These are phyloP conservation scores for Ptychodera flava DNA, from an alignment of 35 echinoderm and acorn worm genomes.

Conservation along the genomic window DNA sequence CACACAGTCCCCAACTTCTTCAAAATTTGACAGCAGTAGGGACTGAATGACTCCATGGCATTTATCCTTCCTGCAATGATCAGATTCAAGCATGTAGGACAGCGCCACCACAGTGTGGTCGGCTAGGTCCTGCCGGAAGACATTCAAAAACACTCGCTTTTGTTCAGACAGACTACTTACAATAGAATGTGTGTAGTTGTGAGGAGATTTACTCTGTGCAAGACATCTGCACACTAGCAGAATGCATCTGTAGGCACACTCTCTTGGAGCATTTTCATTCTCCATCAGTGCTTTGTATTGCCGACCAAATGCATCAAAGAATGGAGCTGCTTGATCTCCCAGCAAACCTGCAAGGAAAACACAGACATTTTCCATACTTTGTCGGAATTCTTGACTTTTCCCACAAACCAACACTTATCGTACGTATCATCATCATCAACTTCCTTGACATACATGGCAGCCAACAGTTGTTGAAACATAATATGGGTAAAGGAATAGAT, in stretches of 20 bases:
- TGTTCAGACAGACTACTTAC: not conserved
- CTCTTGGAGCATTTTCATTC: not conserved
- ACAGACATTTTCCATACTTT: not conserved
- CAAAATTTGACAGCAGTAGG: not conserved
- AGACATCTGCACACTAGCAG: not conserved
- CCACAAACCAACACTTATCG: not conserved
- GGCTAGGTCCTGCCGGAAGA: not conserved
- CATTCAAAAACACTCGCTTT: not conserved
- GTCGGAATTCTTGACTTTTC: not conserved
- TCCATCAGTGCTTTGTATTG: not conserved
- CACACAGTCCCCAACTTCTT: not conserved
- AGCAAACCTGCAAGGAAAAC: not conserved
- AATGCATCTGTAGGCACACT: not conserved
- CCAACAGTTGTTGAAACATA: not conserved
- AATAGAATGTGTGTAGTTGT: not conserved
- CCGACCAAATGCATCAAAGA: not conserved
- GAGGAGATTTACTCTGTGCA: not conserved
- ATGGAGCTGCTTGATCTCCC: not conserved
- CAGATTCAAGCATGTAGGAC: not conserved
- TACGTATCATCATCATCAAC: not conserved
- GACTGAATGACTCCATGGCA: not conserved
- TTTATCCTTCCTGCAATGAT: not conserved
- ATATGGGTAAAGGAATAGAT: not conserved
- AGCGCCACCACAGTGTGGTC: not conserved
- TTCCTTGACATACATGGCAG: not conserved